Conservation (phyloP, 2,888 invertebrate species). For the Bruchidius siliquastri region DNA sequence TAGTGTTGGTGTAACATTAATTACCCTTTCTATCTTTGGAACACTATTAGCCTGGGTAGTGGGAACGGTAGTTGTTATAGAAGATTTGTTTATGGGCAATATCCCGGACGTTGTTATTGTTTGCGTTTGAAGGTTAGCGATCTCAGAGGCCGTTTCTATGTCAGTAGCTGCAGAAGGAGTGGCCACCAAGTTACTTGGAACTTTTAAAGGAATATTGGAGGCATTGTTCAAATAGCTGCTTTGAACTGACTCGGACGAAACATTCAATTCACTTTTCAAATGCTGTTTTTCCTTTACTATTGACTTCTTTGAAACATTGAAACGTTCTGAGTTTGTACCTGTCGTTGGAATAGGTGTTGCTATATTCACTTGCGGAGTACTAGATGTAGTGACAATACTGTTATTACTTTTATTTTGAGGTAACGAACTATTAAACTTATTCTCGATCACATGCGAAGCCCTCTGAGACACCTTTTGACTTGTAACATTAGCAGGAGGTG, state of each 20-base stretch:
- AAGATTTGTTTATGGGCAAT: neutral
- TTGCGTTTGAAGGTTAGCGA: slow-evolving; percentile 2
- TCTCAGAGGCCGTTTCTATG: neutral
- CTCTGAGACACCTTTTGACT: neutral
- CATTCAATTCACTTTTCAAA: neutral
- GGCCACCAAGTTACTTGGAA: neutral
- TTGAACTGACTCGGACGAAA: neutral
- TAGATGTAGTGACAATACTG: neutral
- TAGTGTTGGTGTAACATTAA: slow-evolving; percentile 52
- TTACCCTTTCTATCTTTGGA: neutral
- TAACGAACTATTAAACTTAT: neutral
- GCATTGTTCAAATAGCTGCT: neutral
- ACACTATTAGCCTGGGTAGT: neutral
- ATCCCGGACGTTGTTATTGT: slow-evolving; percentile 2
- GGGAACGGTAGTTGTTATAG: neutral
- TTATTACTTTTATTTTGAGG: neutral
- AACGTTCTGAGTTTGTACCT: neutral
- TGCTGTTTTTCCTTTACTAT: neutral
- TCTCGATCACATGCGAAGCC: neutral
- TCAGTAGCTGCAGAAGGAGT: neutral
- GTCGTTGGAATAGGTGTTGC: neutral
- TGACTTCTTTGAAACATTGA: neutral
- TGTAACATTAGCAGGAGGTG: neutral
- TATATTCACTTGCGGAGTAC: neutral
- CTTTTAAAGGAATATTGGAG: neutral